Evolutionary conservation across 64 coral and sea anemone genomes (phyloP), one percentile per base, ranked within the genome.

Genomic region (Montipora foliosa): DNA sequence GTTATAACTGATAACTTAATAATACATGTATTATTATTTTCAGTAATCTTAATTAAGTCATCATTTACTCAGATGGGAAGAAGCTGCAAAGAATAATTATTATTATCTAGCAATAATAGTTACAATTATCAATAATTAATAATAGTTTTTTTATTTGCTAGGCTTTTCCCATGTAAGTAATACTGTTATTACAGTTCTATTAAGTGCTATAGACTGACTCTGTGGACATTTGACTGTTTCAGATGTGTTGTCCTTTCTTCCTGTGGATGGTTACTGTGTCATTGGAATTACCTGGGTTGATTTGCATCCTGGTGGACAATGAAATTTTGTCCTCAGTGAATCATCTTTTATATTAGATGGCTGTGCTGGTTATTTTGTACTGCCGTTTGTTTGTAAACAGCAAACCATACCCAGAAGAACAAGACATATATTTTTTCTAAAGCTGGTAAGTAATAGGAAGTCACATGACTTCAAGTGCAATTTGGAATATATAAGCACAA

Each of bases 241-340:
- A 97, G 96, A 97, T 92, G 74, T 97, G 58, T 76, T 95, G 6
- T 61, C 47, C 25, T 74, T 1, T 49, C 84, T 91, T 10, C 96
- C 96, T 25, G 17, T 1, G 3, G 93, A 97, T 94, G 92, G 92
- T 19, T 97, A 91, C 58, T 97, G 89, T 51, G 78, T 95, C 15
- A 25, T 98, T 73, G 89, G 96, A 24, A 17, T 98, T 58, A 89
- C 93, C 5, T 98, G 96, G 96, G 59, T 81, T 49, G 96, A 98
- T 49, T 57, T 98, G 19, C 95, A 92, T 55, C 96, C 96, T 72
- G 69, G 89, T 14, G 84, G 95, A 50, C 88, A 92, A 4, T 92
- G 93, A 72, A 98, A 98, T 37, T 98, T 98, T 82, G 93, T 98
- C 47, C 96, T 98, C 16, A 93, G 96, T 4, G 96, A 98, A 79